Base-by-base conservation (phyloP, 2,888 invertebrate genomes). In the Cepaea hortensis region DNA sequence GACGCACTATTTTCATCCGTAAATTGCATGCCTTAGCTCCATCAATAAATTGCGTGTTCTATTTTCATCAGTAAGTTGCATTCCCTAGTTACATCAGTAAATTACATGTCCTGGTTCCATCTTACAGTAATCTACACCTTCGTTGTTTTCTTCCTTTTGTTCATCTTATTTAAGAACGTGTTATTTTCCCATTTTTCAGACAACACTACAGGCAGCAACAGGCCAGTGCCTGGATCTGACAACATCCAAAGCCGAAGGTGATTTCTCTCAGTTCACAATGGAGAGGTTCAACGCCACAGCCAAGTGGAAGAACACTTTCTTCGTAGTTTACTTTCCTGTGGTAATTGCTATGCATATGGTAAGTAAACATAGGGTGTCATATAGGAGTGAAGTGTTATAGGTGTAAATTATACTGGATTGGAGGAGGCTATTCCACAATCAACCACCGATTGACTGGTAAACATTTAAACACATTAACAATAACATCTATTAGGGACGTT, bases 241-340 rank as follows among this genome's bases (percentile, higher is more conserved):
- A 85, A 95, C 97, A 75, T 96, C 97, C 88, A 95, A 96, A 15
- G 96, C 90, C 4, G 91, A 93, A 48, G 88, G 93, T 6, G 92
- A 94, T 86, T 94, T 95, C 88, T 91, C 92, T 0, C 90, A 92
- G 9, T 95, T 95, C 94, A 97, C 97, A 0, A 97, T 97, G 97
- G 97, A 97, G 87, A 96, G 96, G 91, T 98, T 98, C 94, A 96
- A 96, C 93, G 95, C 97, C 0, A 98, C 98, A 92, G 97, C 97
- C 7, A 97, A 97, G 92, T 98, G 98, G 95, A 98, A 98, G 95
- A 98, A 98, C 6, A 96, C 97, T 0, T 98, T 97, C 95, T 99
- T 99, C 95, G 97, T 98, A 0, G 98, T 98, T 95, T 97, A 97
- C 94, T 96, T 98, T 94, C 99, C 99, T 1, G 96, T 99, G 55